Evolutionary conservation across 2,113 vertebrate species (phyloP).

Genomic region (Cephalopterus ornatus): DNA sequence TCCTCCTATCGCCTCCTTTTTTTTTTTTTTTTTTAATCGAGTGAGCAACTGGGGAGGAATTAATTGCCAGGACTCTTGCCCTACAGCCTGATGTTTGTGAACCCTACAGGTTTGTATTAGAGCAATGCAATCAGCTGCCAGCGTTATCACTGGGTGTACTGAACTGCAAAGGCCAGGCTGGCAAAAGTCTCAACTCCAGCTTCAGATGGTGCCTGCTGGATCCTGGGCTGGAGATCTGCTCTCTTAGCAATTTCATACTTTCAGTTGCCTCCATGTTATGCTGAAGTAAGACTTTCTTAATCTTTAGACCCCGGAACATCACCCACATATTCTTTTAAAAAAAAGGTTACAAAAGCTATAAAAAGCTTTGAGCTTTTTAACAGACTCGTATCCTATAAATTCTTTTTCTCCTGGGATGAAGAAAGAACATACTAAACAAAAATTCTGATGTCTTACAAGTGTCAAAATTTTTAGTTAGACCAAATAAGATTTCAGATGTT

Average conservation of each 20-base stretch:
- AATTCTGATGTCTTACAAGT: neutral
- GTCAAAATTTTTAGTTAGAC: neutral
- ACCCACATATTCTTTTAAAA: neutral
- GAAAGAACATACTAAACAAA: neutral
- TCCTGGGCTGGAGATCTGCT: neutral
- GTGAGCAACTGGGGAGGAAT: neutral
- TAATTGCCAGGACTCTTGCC: neutral
- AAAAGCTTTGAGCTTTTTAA: neutral
- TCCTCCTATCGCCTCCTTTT: neutral
- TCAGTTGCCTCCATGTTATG: neutral
- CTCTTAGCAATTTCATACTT: neutral
- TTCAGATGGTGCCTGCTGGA: neutral
- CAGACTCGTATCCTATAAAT: neutral
- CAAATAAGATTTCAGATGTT: neutral
- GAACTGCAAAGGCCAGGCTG: neutral
- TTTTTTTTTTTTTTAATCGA: neutral
- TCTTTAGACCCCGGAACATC: neutral
- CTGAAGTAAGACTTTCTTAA: neutral
- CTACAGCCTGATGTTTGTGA: neutral
- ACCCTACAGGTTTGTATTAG: neutral
- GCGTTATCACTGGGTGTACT: neutral
- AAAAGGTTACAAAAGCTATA: neutral
- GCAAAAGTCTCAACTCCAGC: neutral
- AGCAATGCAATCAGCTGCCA: neutral
- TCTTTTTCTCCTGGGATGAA: neutral